Percentiles rank a stretch among this genome's conserved stretches.
Conservation (phyloP, 2,888 invertebrate genomes). For the Tridacna gigas region DNA sequence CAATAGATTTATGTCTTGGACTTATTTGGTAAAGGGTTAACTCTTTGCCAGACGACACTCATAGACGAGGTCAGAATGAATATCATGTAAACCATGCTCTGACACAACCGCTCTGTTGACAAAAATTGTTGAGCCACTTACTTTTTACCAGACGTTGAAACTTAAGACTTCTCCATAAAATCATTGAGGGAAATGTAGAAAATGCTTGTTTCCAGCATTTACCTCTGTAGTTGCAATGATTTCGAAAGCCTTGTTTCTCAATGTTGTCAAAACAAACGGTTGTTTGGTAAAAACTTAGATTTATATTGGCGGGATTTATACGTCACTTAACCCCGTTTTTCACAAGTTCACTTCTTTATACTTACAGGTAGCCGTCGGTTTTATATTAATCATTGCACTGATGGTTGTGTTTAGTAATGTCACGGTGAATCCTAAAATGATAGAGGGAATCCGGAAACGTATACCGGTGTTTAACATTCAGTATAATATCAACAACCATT, state of each 20-base stretch:
- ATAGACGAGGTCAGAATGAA: not conserved
- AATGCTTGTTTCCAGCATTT: not conserved
- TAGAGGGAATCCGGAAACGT: not conserved
- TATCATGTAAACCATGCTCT: too few relatives aligned
- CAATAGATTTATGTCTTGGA: too few relatives aligned
- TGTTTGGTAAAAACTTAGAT: too few relatives aligned
- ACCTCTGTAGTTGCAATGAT: not conserved
- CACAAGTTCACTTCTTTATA: not conserved
- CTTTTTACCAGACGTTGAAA: too few relatives aligned
- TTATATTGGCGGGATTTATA: too few relatives aligned
- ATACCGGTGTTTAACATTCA: not conserved
- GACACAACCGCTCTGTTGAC: too few relatives aligned
- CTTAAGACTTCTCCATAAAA: too few relatives aligned
- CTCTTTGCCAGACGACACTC: not conserved
- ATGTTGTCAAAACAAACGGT: too few relatives aligned
- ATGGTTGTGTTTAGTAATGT: not conserved
- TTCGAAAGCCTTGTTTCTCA: too few relatives aligned
- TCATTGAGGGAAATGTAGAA: not conserved
- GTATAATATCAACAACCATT: not conserved
- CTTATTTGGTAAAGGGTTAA: too few relatives aligned
- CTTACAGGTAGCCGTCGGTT: conserved; percentile 10
- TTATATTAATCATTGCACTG: not conserved
- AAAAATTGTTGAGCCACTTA: too few relatives aligned
- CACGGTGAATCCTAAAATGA: conserved; percentile 3
- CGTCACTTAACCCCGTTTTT: too few relatives aligned